These are phyloP conservation scores for Phataginus tetradactyla DNA, from an alignment of 2,797 vertebrate species.

Conservation along the genomic window DNA sequence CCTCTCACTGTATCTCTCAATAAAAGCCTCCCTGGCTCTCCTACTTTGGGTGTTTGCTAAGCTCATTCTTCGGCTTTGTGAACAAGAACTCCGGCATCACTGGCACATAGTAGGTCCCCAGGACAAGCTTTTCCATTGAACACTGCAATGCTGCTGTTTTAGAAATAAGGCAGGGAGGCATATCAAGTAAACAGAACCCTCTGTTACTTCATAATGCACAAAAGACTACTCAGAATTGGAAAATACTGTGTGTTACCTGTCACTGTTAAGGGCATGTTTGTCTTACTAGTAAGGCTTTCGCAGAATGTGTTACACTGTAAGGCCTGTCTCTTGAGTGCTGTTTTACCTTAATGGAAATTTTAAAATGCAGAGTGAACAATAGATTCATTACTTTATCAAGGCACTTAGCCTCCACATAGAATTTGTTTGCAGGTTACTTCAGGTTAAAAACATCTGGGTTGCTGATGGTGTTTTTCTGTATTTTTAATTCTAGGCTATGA, in stretches of 20 bases:
- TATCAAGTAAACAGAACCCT: background rate
- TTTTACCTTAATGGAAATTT: constrained; percentile 72
- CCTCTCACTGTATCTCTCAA: no score
- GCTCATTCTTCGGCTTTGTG: no score
- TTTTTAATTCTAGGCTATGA: constrained; percentile 49
- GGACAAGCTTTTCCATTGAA: background rate
- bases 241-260: background rate
- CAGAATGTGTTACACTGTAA: constrained; percentile 46
- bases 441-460: constrained; percentile 45
- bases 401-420: constrained; percentile 48
- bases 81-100: no score
- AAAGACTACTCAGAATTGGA: constrained; percentile 44
- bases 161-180: background rate
- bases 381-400: constrained; percentile 63
- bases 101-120: background rate
- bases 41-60: no score
- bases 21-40: no score
- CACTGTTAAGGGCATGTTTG: constrained; percentile 38
- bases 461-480: constrained; percentile 51
- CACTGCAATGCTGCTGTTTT: background rate
- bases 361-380: constrained; percentile 58
- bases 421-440: constrained; percentile 56
- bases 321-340: constrained; percentile 52
- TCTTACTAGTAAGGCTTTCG: constrained; percentile 58
- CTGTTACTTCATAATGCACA: background rate